A percentile compares a stretch with the other conserved stretches of the same genome.
These are phyloP conservation scores for Anas acuta DNA, from an alignment of 2,797 vertebrate genomes.

Conservation along the genomic window DNA sequence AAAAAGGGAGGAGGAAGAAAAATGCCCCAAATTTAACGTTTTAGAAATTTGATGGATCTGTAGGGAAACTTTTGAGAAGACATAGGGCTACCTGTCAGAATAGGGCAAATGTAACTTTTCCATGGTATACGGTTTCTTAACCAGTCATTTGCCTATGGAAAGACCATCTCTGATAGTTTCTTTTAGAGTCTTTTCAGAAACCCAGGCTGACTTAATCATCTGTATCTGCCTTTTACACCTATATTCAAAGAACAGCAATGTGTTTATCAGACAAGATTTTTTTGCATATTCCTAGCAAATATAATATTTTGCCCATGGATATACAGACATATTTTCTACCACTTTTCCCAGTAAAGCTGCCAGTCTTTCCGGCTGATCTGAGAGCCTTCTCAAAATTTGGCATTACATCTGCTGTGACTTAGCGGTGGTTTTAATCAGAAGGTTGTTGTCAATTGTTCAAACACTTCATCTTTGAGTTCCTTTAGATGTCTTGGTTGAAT, in stretches of 20 bases:
- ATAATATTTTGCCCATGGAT: too few relatives aligned
- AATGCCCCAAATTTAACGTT: not conserved
- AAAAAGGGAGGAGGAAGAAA: not conserved
- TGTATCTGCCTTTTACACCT: not conserved
- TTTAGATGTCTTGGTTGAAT: not conserved
- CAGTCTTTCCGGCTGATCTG: not conserved
- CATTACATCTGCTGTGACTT: not conserved
- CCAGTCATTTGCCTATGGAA: not conserved
- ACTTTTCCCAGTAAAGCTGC: not conserved
- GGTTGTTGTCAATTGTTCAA: not conserved
- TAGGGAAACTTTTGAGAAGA: not conserved
- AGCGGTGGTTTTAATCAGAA: not conserved
- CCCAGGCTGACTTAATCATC: not conserved
- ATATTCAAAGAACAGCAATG: not conserved
- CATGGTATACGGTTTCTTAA: not conserved
- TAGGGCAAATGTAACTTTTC: not conserved
- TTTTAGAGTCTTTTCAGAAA: not conserved
- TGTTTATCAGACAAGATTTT: not conserved
- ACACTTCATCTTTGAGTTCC: not conserved
- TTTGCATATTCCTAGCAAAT: not conserved
- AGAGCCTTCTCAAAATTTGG: not conserved
- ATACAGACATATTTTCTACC: not conserved
- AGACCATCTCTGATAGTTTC: not conserved
- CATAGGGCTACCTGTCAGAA: not conserved
- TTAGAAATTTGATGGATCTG: not conserved